Percentiles rank a stretch among this genome's conserved stretches.
These are phyloP conservation scores for Phrynosoma platyrhinos DNA, from an alignment of 2,113 vertebrate genomes.

Conservation along the genomic window DNA sequence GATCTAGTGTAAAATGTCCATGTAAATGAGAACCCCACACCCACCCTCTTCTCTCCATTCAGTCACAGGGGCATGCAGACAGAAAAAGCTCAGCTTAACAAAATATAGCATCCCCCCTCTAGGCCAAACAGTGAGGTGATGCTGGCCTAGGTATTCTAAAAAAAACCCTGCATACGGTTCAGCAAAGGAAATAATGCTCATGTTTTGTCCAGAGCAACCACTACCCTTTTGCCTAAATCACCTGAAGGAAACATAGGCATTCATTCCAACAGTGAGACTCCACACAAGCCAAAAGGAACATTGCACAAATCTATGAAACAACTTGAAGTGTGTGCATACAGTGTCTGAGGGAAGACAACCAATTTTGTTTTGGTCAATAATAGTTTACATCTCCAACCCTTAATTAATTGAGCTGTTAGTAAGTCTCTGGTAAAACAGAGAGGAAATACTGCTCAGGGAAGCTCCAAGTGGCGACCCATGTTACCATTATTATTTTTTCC, in stretches of 20 bases:
- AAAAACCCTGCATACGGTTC: neutral
- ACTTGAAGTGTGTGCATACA: constrained; percentile 10
- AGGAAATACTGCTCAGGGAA: constrained; percentile 53
- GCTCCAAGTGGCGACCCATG: constrained; percentile 10
- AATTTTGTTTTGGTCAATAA: neutral
- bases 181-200: neutral
- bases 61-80: neutral
- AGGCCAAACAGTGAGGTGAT: neutral
- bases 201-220: neutral
- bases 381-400: neutral
- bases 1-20: too few relatives aligned
- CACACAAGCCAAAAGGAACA: neutral
- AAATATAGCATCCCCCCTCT: neutral
- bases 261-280: neutral
- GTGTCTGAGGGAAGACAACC: neutral
- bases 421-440: constrained; percentile 57
- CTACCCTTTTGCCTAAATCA: neutral
- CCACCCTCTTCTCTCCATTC: neutral
- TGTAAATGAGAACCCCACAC: neutral
- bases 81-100: neutral
- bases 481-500: constrained; percentile 17
- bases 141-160: neutral
- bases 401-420: constrained; percentile 57
- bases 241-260: neutral
- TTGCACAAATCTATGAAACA: fast-evolving